Evolutionary conservation across 2,113 vertebrate genomes (phyloP), one percentile per base, ranked within the genome.

Genomic region (Lepidothrix coronata): DNA sequence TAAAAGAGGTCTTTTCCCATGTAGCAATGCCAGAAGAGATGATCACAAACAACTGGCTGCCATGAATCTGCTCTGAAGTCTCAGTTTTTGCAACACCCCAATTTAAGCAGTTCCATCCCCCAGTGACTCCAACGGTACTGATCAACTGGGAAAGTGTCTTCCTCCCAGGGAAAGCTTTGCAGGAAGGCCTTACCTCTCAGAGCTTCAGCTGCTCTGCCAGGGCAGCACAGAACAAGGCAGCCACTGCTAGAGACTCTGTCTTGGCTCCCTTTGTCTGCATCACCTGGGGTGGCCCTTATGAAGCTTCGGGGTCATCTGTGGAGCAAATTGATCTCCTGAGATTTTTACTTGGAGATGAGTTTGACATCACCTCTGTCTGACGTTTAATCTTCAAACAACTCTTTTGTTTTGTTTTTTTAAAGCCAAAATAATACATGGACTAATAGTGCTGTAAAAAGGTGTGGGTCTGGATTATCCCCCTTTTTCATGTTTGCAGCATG

Each of bases 1-100:
- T 93, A 61, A 93, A 92, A 92, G 75, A 58, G 43, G 48, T 51
- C 67, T 83, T 93, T 92, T 83, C 72, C 78, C 79, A 70, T 75
- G 66, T 88, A 75, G 74, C 82, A 51, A 8, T 91, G 81, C 90
- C 92, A 94, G 74, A 85, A 79, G 76, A 79, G 82, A 91, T 68
- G 92, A 93, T 94, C 90, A 97, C 74, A 94, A 72, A 52, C 33
- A 91, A 95, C 61, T 78, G 55, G 61, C 90, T 91, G 81, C 88
- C 85, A 91, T 2, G 52, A 67, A 52, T 93, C 49, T 88, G n/a
- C 78, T 94, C 88, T 95, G 88, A 82, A 85, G 85, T 88, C 28
- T 41, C 24, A 22, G 51, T 65, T 90, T 95, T 82, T 80, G 44
- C 67, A 89, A 85, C 44, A 83, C 43, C n/a, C 67, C 23, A 1